Conservation (phyloP, 2,113 vertebrate species). For the Oreotrochilus melanogaster region DNA sequence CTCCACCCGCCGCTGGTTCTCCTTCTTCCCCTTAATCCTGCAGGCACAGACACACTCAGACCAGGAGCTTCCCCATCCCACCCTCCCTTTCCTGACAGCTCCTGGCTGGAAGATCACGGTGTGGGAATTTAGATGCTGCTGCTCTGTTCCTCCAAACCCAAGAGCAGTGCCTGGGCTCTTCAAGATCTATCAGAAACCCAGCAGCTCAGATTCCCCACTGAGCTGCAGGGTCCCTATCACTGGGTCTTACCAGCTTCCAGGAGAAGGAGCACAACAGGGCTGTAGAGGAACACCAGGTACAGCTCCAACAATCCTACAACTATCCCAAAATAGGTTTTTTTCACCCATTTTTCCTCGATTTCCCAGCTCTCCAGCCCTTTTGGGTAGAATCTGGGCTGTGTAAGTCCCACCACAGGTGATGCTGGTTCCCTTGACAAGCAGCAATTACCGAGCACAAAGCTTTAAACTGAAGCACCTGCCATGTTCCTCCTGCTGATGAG, state of each 20-base stretch:
- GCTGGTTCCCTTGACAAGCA: neutral
- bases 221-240: too few relatives aligned
- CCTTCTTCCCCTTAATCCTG: constrained; percentile 90
- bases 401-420: neutral
- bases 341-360: neutral
- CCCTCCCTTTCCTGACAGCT: accelerated
- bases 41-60: neutral
- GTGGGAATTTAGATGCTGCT: neutral
- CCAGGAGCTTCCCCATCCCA: neutral
- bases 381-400: neutral
- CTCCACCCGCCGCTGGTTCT: constrained; percentile 79
- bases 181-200: neutral
- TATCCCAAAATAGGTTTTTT: neutral
- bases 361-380: accelerated
- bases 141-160: neutral
- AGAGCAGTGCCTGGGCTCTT: neutral
- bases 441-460: neutral
- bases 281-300: neutral
- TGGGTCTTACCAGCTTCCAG: neutral
- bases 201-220: neutral
- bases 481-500: neutral
- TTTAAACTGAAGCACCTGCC: neutral
- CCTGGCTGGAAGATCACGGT: accelerated
- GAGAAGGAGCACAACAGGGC: accelerated
- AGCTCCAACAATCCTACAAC: neutral